Evolutionary conservation across 2,888 invertebrate species (phyloP), one percentile per base, ranked within the genome.

Genomic region (Leucozona laternaria): DNA sequence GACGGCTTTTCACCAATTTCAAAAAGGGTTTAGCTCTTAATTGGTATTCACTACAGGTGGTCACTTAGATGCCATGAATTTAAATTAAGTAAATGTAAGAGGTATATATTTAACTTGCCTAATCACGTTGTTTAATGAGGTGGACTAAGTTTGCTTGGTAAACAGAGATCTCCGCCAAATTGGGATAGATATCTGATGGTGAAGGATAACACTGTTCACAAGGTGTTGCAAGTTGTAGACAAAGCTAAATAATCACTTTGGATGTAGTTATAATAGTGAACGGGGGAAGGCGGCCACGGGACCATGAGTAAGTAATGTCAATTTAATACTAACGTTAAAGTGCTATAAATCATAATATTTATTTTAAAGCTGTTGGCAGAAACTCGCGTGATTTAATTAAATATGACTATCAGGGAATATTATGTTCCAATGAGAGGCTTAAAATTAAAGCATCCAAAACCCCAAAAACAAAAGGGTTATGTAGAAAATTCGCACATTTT

Each of bases 21-120:
- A n/a, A 64, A 48, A 34, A 37, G 64, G 43, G 43, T 55, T 66
- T 48, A 37, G 40, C 22, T 68, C 25, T 68, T 66, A 68, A 60
- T 78, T 76, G 43, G 60, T 15, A 70, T 43, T 76, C 45, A 15
- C 70, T 55, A 70, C 53, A 70, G 80, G 45, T 62, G 70, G 70
- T 15, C 68, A 25, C 55, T 75, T 68, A 20, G 75, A n/a, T 53
- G 28, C 13, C 25, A 28, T 31, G 75, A 68, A 68, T 68, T 60
- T 60, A 37, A 60, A 60, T 60, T 60, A 40, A 60, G 37, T 53
- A 37, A 53, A 68, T 37, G 11, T 28, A 25, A 50, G 50, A 48
- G 25, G 7, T 50, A 31, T 31, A 31, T 68, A 50, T 68, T 68
- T 50, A 22, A 22, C 11, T 68, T 31, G 34, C 50, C 50, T 53